Conservation (phyloP, 2,113 vertebrate species). For the Serinus canaria region DNA sequence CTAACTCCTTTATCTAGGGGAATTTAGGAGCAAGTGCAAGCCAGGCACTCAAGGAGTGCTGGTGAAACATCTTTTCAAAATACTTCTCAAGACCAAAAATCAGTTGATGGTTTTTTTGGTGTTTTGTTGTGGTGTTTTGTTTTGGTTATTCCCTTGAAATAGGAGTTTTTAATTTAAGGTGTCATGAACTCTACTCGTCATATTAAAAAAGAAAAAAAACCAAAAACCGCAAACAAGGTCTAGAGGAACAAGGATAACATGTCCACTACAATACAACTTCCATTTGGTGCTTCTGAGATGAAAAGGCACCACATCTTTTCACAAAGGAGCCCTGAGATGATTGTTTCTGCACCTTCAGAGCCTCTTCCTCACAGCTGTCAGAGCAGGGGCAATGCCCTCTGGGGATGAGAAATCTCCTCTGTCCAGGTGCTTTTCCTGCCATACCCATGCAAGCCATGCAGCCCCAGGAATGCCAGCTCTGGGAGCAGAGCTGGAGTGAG, state of each 20-base stretch:
- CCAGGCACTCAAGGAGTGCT: neutral
- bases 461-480: neutral
- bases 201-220: neutral
- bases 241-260: neutral
- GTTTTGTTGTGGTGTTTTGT: neutral
- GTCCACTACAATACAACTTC: neutral
- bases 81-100: neutral
- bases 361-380: neutral
- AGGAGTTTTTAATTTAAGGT: neutral
- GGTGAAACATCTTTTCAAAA: neutral
- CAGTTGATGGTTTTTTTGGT: fast-evolving
- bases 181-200: neutral
- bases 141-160: neutral
- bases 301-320: neutral
- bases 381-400: neutral
- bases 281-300: neutral
- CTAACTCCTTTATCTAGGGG: neutral
- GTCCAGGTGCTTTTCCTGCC: neutral
- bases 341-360: neutral
- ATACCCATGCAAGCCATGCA: fast-evolving
- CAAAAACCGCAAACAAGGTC: neutral
- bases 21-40: neutral
- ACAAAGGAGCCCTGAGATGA: neutral
- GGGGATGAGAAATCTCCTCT: neutral
- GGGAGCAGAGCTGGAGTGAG: neutral